phyloP scores from a whole-genome alignment of 2,888 invertebrate genomes.

The Rhopalosiphum nymphaeae region DNA sequence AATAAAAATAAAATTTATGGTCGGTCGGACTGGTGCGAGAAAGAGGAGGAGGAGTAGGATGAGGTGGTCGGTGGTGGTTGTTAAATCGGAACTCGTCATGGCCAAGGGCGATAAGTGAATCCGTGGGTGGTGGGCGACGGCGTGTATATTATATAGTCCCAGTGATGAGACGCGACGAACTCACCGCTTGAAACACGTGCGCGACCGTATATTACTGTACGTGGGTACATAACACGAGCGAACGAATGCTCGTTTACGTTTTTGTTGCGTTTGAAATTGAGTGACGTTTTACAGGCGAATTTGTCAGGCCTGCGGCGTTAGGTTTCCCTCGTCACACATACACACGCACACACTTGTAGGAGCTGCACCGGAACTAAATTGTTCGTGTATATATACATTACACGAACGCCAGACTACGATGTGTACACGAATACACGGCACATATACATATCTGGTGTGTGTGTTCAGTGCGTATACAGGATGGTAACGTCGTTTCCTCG shows the following conservation, averaged over 20 bases:
- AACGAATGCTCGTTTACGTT: not conserved
- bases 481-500: no score
- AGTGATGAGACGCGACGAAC: not conserved
- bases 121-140: not conserved
- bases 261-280: not conserved
- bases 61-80: not conserved
- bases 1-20: not conserved
- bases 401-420: not conserved
- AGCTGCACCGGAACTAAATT: not conserved
- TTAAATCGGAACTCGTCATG: not conserved
- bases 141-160: not conserved
- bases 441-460: no score
- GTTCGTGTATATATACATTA: not conserved
- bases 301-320: not conserved
- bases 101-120: not conserved
- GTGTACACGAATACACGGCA: not conserved
- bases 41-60: not conserved
- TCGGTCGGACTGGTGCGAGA: not conserved
- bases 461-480: not conserved
- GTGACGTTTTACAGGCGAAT: constrained; percentile 23
- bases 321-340: not conserved
- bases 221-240: not conserved
- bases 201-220: not conserved
- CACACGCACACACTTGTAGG: not conserved
- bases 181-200: not conserved